These are phyloP conservation scores for Felis chaus DNA, from an alignment of 2,113 vertebrate genomes.

Conservation along the genomic window DNA sequence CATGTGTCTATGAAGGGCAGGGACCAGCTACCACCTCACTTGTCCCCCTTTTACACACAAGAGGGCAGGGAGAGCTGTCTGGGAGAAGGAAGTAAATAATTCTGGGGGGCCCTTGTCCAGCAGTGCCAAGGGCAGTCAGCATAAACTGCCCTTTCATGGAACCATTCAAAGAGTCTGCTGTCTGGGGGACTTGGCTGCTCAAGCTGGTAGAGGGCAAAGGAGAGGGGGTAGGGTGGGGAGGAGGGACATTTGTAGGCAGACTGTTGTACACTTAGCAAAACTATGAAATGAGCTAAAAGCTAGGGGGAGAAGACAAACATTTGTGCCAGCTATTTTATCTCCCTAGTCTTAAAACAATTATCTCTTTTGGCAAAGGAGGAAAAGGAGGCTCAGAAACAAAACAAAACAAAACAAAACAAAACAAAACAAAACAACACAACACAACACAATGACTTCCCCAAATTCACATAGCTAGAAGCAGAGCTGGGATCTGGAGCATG, in stretches of 20 bases:
- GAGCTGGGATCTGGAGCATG: neutral
- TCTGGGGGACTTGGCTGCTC: neutral
- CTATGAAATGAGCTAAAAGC: neutral
- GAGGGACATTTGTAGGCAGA: neutral
- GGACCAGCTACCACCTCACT: neutral
- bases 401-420: neutral
- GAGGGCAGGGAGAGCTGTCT: neutral
- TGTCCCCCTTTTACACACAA: neutral
- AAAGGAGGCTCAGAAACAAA: neutral
- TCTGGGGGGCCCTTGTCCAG: neutral
- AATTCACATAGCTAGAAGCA: neutral
- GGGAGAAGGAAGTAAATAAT: neutral
- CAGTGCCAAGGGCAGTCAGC: neutral
- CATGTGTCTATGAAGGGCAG: neutral
- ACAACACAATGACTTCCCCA: neutral
- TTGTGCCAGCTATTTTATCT: neutral
- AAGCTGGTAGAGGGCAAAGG: neutral
- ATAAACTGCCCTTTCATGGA: constrained; percentile 61
- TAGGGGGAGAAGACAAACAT: neutral
- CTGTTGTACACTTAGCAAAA: neutral
- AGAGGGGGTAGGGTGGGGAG: neutral
- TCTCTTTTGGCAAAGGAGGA: neutral
- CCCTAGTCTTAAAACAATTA: neutral
- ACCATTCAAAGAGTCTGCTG: constrained; percentile 52
- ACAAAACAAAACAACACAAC: neutral